Evolutionary conservation across 2,888 invertebrate species (phyloP).

Genomic region (Fissipunctia ypsillon): DNA sequence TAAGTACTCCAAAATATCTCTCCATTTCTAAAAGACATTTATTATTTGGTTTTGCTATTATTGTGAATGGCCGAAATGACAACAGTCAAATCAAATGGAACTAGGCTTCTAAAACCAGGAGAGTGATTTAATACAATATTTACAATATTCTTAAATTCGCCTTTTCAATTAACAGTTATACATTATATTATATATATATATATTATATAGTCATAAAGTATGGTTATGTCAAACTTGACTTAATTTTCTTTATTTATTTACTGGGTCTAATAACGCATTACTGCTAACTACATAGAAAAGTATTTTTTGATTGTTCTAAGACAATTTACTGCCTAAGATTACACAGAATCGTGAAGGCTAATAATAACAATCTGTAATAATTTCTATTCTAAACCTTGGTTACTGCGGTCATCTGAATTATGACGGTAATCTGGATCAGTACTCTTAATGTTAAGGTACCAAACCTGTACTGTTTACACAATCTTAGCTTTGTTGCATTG

Average conservation of each 20-base stretch:
- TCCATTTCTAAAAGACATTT: not conserved
- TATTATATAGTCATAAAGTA: not conserved
- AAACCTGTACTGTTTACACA: constrained; percentile 55
- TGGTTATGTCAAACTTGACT: not conserved
- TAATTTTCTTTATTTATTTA: not conserved
- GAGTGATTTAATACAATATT: no score
- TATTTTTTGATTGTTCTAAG: not conserved
- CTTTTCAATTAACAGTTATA: no score
- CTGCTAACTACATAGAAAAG: not conserved
- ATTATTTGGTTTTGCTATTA: no score
- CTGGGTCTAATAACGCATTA: not conserved
- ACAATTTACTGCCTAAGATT: constrained; percentile 10
- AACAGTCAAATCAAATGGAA: not conserved
- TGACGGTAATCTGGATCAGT: constrained; percentile 49
- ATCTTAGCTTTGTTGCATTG: constrained; percentile 31
- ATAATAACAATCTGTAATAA: constrained; percentile 28
- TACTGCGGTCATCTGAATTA: constrained; percentile 21
- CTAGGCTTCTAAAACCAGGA: not conserved
- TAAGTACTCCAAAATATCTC: not conserved
- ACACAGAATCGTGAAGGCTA: not conserved
- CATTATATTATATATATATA: no score
- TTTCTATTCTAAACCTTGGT: constrained; percentile 34
- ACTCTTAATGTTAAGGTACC: constrained; percentile 40
- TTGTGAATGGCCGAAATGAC: no score
- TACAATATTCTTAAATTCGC: not conserved